Base-by-base conservation (phyloP, 2,113 vertebrate genomes). In the Bubalus kerabau region DNA sequence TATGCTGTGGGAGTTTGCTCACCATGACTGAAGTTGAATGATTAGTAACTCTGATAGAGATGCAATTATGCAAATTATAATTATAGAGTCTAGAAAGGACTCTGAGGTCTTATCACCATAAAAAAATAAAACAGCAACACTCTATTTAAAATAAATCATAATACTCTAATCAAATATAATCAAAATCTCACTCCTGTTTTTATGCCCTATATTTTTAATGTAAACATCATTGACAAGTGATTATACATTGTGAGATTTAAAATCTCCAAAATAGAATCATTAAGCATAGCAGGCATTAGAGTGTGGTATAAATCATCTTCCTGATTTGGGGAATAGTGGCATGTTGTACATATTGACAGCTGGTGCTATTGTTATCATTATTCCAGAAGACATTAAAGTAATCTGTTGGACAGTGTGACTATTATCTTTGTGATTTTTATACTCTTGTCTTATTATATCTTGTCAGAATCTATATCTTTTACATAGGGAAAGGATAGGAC, bases 11-110 rank as follows among this genome's bases (percentile, higher is more conserved):
- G 76, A 96, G 32, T 88, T 54, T 89, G 67, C 43, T 86, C 43
- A 60, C 54, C 48, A 59, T 32, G 71, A 92, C 81, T 93, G 87
- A 90, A 94, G 67, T 74, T 92, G 91, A 86, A 93, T 97, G 74
- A 94, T 97, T 97, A 94, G 93, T 36, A 90, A 92, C 46, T 95
- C 28, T 64, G 78, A 95, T 28, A 97, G 91, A 93, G 43, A 96
- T 95, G 54, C 43, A 90, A 85, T 96, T 96, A 93, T 97, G 94
- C 80, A 97, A 97, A 98, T 96, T 96, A 76, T 93, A 97, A 97
- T 97, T 96, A 97, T 21, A 94, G 76, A 95, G n/a, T 95, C 24
- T 95, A 95, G 74, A 97, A 93, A 97, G 90, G 74, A 94, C 81
- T 85, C 80, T 54, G 60, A 97, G 84, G 95, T 92, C 91, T 96